Percentiles rank a stretch among this genome's conserved stretches.
Evolutionary conservation across 2,888 invertebrate species (phyloP).

Genomic region (Camptogramma bilineatum): DNA sequence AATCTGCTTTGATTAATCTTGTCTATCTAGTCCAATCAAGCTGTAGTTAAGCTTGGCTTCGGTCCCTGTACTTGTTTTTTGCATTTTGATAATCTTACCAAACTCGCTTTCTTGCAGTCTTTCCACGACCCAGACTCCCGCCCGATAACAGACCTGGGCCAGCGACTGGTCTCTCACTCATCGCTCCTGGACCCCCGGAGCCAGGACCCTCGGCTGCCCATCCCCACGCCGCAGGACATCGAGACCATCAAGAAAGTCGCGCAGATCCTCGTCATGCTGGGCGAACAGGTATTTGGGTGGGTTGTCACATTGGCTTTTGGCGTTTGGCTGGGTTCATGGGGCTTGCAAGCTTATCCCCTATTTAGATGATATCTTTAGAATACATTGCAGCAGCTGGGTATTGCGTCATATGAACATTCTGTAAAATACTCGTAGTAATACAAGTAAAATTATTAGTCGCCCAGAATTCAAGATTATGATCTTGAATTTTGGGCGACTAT

Average conservation of each 20-base stretch:
- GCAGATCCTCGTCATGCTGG: slow-evolving; percentile 71
- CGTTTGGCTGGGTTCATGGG: not conserved
- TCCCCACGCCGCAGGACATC: slow-evolving; percentile 66
- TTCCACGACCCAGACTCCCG: slow-evolving; percentile 45
- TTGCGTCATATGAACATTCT: not conserved
- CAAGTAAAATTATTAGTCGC: too few relatives aligned
- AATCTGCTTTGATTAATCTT: not conserved
- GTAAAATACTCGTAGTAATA: too few relatives aligned
- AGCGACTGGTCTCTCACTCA: slow-evolving; percentile 51
- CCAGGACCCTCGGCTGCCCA: slow-evolving; percentile 55
- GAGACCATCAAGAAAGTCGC: slow-evolving; percentile 75
- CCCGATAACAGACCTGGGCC: slow-evolving; percentile 54
- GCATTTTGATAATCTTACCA: not conserved
- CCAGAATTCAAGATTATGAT: too few relatives aligned
- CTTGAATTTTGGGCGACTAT: too few relatives aligned
- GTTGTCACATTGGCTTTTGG: slow-evolving; percentile 1
- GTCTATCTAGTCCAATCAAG: not conserved
- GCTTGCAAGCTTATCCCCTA: too few relatives aligned
- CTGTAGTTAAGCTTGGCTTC: not conserved
- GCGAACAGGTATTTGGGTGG: slow-evolving; percentile 68
- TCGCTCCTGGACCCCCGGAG: slow-evolving; percentile 45
- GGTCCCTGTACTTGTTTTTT: not conserved
- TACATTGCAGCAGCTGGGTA: not conserved
- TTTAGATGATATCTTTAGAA: not conserved
- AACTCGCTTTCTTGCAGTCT: slow-evolving; percentile 27